phyloP scores from a whole-genome alignment of 92 coral and sea anemone species.

The Parazoanthus swiftii region DNA sequence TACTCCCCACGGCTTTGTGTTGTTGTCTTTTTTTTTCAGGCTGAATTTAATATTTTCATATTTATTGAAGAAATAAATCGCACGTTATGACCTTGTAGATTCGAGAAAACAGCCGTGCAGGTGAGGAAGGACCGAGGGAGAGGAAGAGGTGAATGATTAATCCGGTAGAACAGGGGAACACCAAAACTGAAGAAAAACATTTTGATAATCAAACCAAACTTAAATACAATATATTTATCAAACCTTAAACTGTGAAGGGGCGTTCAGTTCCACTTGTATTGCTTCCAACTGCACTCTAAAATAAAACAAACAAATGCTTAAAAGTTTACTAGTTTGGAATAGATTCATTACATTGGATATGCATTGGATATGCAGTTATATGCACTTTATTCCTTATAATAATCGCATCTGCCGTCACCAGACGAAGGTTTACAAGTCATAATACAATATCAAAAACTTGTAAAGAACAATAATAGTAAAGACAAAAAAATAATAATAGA shows the following conservation, averaged over 20 bases:
- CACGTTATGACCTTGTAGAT: too few species aligned
- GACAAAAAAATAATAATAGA: too few species aligned
- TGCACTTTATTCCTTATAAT: too few species aligned
- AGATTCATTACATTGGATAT: not conserved
- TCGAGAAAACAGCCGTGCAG: too few species aligned
- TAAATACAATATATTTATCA: not conserved
- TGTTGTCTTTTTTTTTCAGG: too few species aligned
- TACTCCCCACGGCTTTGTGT: too few species aligned
- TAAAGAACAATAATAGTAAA: too few species aligned
- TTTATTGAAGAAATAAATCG: too few species aligned
- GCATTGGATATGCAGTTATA: too few species aligned
- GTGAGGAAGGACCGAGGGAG: not conserved
- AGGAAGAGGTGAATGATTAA: not conserved
- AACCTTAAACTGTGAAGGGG: conserved; percentile 95
- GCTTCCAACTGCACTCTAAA: conserved; percentile 86
- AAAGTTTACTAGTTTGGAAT: not conserved
- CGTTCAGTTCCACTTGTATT: conserved; percentile 86
- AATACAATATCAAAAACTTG: too few species aligned
- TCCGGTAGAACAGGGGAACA: too few species aligned
- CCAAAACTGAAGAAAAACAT: not conserved
- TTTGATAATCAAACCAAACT: not conserved
- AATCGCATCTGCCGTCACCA: not conserved
- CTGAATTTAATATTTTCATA: too few species aligned
- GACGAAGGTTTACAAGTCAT: not conserved
- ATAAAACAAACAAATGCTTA: not conserved